Evolutionary conservation across 2,888 invertebrate genomes (phyloP), one percentile per base, ranked within the genome.

Genomic region (Rhyacophila evoluta): DNA sequence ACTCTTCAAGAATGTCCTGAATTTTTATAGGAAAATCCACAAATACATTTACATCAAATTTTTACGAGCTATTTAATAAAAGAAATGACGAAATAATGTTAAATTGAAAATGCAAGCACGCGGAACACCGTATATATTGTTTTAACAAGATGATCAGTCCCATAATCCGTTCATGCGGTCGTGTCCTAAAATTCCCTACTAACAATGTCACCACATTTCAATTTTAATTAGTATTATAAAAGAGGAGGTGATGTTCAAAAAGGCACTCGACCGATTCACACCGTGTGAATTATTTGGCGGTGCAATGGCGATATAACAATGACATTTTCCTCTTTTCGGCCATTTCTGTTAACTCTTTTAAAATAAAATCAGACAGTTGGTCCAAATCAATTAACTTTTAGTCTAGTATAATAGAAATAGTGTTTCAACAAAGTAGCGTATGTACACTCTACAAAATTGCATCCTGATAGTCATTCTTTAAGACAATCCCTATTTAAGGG

Each of bases 151-250:
- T 1, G 10, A 6, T 8, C 6, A 6, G 15, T 55, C 10, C 55
- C 6, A 10, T 55, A 8, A 8, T 55, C 19, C 25, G 25, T 55
- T 55, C 5, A 8, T 19, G 55, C 19, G 55, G 55, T 25, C 19
- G 3, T 25, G 19, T 55, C 19, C 8, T 5, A 19, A 19, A 55
- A 55, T 55, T 25, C 8, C 55, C 19, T 19, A 55, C 55, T 55
- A 55, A 25, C 19, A 55, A 25, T 55, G 55, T 55, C 12, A 25
- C 55, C 55, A 55, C 55, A 55, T 19, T 25, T 55, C 19, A 55
- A 55, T 55, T 55, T 55, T 25, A 55, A 55, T 55, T 55, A 55
- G 55, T 19, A 55, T 55, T 55, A 55, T 55, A 55, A 55, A 55
- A 55, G 55, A 55, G 55, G 55, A 55, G 55, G 15, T 2, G 55